Conservation (phyloP, 2,113 vertebrate genomes). For the Podarcis muralis region DNA sequence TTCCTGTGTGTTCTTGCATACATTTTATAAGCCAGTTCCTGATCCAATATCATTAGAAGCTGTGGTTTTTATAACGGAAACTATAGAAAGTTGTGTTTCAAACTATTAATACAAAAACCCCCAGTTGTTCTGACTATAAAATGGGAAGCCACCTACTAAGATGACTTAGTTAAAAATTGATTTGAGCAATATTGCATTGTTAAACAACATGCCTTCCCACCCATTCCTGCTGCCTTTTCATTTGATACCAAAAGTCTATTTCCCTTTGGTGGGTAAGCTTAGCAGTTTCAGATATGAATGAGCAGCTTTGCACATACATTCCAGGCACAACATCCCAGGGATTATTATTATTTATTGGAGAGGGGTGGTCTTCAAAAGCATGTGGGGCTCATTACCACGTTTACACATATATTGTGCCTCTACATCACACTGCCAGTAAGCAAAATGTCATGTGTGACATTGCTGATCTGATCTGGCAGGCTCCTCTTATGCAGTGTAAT, state of each 20-base stretch:
- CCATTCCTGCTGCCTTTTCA: background rate
- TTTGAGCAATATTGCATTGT: background rate
- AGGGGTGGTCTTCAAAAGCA: too few relatives aligned
- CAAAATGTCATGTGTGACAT: background rate
- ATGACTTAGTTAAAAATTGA: background rate
- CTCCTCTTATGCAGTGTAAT: too few relatives aligned
- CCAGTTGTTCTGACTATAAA: background rate
- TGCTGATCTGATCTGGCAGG: too few relatives aligned
- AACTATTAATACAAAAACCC: background rate
- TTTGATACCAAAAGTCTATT: background rate
- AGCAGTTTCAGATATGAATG: background rate
- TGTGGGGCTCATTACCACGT: too few relatives aligned
- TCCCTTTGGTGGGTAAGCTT: background rate
- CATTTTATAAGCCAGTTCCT: background rate
- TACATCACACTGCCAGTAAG: background rate
- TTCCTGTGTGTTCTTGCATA: background rate
- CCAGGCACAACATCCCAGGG: too few relatives aligned
- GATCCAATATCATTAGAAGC: constrained; percentile 8
- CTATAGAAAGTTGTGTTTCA: background rate
- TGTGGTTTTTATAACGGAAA: background rate
- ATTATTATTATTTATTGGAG: background rate
- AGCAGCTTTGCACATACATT: background rate
- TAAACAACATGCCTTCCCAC: background rate
- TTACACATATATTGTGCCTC: too few relatives aligned
- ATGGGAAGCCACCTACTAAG: background rate